Evolutionary conservation across 2,113 vertebrate species (phyloP), one percentile per base, ranked within the genome.

Genomic region (Catharus minimus): DNA sequence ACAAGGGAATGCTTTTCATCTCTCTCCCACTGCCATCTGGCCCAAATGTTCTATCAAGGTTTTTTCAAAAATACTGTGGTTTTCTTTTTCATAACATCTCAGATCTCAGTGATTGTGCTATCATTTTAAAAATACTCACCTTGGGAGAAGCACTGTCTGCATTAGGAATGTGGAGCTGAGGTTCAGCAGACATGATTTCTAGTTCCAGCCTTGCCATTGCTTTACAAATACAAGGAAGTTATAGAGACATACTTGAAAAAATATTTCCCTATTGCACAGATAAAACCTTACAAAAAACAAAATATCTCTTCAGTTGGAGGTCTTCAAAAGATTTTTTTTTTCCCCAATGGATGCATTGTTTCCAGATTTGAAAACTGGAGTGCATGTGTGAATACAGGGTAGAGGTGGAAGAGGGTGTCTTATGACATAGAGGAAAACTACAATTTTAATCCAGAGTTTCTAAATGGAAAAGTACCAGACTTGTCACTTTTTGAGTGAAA

Each of bases 341-440:
- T 38, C 38, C 4, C 6, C 32, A 81, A 20, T 2, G 39, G 44
- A 56, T 10, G 14, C 0, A 1, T 15, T 53, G 15, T 15, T 75
- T 75, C 11, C 16, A 58, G 46, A 56, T 91, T 74, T 71, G 36
- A 82, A 89, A 76, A 11, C 18, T 15, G 18, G 8, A 1, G 4
- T 28, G 32, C 0, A 0, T 58, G 10, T 36, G 27, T 53, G 13
- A 36, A 8, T 5, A n/a, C 2, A 4, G 7, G 2, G 1, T 28
- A 82, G 33, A 82, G 13, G 5, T n/a, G 1, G 16, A 55, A 82
- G 18, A 27, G 49, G 11, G 8, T 72, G 2, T 8, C 28, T 58
- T 18, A 62, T 9, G 13, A 77, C 68, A 65, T 23, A 91, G 56
- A 67, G 22, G 16, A 60, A 41, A 53, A 17, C 23, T 47, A n/a